Evolutionary conservation across 2,888 invertebrate genomes (phyloP).

Genomic region (Phytoseiulus persimilis): DNA sequence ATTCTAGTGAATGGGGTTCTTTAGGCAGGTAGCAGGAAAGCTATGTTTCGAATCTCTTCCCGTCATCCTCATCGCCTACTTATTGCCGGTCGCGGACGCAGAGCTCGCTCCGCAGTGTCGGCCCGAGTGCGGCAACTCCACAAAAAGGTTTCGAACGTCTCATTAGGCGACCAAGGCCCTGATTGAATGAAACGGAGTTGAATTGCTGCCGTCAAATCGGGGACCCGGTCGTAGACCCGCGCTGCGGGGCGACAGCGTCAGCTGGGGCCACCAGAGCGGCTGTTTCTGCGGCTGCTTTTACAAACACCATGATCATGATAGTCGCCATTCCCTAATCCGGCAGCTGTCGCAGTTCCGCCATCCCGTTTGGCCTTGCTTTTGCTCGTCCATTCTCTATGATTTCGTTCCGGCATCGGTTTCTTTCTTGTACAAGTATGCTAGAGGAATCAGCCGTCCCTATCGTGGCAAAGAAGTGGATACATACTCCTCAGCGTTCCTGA

Average conservation of each 20-base stretch:
- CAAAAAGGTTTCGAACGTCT: neutral
- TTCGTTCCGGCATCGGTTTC: neutral
- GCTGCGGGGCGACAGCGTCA: neutral
- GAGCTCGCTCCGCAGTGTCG: neutral
- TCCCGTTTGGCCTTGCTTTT: neutral
- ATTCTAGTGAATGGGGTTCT: too few relatives aligned
- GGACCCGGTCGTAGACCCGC: neutral
- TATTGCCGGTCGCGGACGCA: neutral
- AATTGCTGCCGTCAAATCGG: neutral
- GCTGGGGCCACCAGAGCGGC: neutral
- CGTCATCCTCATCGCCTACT: neutral
- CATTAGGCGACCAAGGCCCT: neutral
- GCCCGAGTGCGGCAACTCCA: neutral
- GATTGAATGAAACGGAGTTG: neutral
- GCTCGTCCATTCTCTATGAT: neutral
- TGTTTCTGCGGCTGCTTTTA: neutral
- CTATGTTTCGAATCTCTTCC: neutral
- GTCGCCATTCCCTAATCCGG: neutral
- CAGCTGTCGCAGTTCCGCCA: neutral
- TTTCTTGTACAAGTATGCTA: neutral
- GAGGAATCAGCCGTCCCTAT: neutral
- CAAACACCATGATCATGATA: neutral
- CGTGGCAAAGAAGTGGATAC: neutral
- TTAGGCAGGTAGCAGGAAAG: neutral
- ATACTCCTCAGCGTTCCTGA: too few relatives aligned